phyloP scores from a whole-genome alignment of 2,797 vertebrate genomes.

The Sarcophilus harrisii region DNA sequence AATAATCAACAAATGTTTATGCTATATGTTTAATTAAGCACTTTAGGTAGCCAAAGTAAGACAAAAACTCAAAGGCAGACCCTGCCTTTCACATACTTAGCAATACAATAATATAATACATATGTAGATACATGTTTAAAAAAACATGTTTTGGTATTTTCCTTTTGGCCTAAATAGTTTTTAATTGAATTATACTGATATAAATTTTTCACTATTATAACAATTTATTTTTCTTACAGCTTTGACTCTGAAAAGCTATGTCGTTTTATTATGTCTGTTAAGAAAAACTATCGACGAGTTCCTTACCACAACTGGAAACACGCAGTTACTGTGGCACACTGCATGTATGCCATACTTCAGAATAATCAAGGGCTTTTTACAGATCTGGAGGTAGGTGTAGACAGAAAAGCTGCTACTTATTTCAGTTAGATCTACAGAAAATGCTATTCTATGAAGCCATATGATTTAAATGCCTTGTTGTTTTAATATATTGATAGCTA shows the following conservation, averaged over 20 bases:
- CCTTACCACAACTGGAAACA: conserved; percentile 99
- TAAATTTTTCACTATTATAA: accelerated
- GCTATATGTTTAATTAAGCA: not conserved
- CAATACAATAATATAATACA: not conserved
- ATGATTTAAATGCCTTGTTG: not conserved
- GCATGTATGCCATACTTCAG: conserved; percentile 98
- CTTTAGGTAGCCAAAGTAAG: not conserved
- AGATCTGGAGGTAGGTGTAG: conserved; percentile 93
- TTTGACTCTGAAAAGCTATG: conserved; percentile 98
- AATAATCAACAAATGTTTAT: not conserved
- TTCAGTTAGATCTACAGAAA: accelerated
- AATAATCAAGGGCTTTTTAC: conserved; percentile 93
- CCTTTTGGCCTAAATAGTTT: accelerated
- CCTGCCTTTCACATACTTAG: not conserved
- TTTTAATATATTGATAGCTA: accelerated
- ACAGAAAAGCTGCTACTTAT: accelerated
- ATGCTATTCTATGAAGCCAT: not conserved
- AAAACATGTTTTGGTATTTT: not conserved
- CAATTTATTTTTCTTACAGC: conserved; percentile 81
- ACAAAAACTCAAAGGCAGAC: not conserved
- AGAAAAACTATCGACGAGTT: conserved; percentile 98
- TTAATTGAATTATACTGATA: not conserved
- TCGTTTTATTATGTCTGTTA: conserved; percentile 98
- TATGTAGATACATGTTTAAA: accelerated
- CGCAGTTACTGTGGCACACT: conserved; percentile 96